Conservation (phyloP, 2,797 vertebrate species). For the Dendrocincla tyrannina region DNA sequence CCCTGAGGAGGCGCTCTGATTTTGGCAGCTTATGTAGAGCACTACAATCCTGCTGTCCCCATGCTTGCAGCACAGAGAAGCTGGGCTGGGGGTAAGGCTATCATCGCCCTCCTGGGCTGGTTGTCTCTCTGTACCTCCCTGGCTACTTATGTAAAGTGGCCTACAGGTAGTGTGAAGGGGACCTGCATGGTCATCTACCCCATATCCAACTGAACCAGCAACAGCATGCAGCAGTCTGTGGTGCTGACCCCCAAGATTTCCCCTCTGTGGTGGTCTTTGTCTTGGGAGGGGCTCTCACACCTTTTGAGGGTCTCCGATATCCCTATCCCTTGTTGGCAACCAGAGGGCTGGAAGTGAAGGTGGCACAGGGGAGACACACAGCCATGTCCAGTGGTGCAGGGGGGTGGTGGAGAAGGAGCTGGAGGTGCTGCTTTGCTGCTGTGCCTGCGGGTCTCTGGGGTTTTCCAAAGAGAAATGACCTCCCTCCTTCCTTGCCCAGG, state of each 20-base stretch:
- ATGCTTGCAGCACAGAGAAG: fast-evolving
- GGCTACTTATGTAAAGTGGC: not conserved
- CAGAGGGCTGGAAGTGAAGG: not conserved
- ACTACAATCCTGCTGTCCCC: not conserved
- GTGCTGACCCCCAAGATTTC: not conserved
- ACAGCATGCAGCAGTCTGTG: not conserved
- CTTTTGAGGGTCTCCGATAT: not conserved
- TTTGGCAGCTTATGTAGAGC: conserved; percentile 30
- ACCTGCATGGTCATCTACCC: not conserved
- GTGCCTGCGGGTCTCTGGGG: not conserved
- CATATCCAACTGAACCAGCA: not conserved
- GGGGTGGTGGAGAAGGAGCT: not conserved
- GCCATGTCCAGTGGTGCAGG: not conserved
- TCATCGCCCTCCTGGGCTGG: not conserved
- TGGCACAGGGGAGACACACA: not conserved
- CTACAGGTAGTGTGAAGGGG: not conserved
- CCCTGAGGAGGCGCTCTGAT: conserved; percentile 41
- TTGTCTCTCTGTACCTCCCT: not conserved
- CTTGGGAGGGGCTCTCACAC: not conserved
- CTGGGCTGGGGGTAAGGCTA: not conserved
- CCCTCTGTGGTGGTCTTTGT: not conserved
- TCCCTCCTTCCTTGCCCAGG: not conserved
- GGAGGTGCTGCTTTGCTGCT: not conserved
- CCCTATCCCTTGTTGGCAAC: not conserved
- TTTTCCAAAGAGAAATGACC: not conserved